These are phyloP conservation scores for Enteromius fasciolatus DNA, from an alignment of 2,797 vertebrate genomes.

Conservation along the genomic window DNA sequence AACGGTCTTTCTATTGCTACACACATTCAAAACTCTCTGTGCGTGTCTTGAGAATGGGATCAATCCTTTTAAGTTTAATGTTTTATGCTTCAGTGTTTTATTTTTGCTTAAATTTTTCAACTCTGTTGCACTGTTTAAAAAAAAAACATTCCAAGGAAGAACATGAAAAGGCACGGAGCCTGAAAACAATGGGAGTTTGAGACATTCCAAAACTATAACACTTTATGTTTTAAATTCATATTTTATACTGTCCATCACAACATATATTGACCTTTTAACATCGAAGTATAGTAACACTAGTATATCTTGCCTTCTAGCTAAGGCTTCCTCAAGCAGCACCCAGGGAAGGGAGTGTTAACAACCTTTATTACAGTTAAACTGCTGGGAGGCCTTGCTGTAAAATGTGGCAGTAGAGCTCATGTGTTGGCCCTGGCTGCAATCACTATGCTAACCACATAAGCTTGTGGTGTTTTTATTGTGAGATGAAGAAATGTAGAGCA, in stretches of 20 bases:
- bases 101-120: background rate
- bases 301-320: background rate
- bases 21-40: background rate
- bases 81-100: background rate
- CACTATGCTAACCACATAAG: constrained; percentile 11
- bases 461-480: constrained; percentile 23
- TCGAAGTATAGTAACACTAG: background rate
- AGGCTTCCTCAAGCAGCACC: background rate
- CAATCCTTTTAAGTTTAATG: background rate
- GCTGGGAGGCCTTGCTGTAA: constrained; percentile 7
- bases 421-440: constrained; percentile 6
- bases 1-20: background rate
- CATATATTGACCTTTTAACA: background rate
- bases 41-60: background rate
- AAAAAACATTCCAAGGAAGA: background rate
- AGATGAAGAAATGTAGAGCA: background rate
- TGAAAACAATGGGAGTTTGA: background rate
- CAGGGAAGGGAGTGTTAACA: background rate
- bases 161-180: background rate
- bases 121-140: background rate
- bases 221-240: background rate
- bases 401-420: background rate
- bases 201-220: background rate
- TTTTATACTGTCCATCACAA: background rate
- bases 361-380: background rate